Conservation (phyloP, 2,797 vertebrate species). For the Ambastaia sidthimunki region DNA sequence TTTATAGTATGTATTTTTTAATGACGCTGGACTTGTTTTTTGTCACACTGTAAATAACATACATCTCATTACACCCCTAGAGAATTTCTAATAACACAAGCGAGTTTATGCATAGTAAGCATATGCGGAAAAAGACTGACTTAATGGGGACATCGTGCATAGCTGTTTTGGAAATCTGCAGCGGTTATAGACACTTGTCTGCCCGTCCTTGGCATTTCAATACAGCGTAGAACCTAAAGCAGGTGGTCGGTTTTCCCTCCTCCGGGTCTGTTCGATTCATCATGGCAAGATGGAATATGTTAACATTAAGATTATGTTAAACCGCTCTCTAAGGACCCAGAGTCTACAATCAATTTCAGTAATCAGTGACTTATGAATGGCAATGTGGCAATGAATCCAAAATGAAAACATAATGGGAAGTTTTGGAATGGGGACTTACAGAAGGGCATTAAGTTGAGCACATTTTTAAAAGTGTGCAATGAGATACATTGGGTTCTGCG, state of each 20-base stretch:
- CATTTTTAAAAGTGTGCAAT: neutral
- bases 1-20: constrained; percentile 37
- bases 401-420: constrained; percentile 55
- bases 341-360: constrained; percentile 55
- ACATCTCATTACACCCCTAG: constrained; percentile 14
- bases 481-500: neutral
- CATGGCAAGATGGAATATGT: constrained; percentile 65
- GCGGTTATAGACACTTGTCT: constrained; percentile 63
- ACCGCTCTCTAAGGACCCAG: constrained; percentile 58
- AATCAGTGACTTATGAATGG: constrained; percentile 67
- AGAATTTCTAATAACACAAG: constrained; percentile 47
- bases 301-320: constrained; percentile 70
- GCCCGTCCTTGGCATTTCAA: constrained; percentile 64
- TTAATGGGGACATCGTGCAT: constrained; percentile 50
- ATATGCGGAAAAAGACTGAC: constrained; percentile 42
- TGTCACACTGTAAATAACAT: constrained; percentile 27
- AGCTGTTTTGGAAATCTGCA: constrained; percentile 56
- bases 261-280: constrained; percentile 65
- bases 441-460: constrained; percentile 27
- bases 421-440: constrained; percentile 13
- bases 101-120: constrained; percentile 19
- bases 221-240: constrained; percentile 62
- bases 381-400: constrained; percentile 62
- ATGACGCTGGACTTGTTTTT: constrained; percentile 19
- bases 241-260: constrained; percentile 62